phyloP scores from a whole-genome alignment of 2,113 vertebrate genomes.

The Pluvialis apricaria region DNA sequence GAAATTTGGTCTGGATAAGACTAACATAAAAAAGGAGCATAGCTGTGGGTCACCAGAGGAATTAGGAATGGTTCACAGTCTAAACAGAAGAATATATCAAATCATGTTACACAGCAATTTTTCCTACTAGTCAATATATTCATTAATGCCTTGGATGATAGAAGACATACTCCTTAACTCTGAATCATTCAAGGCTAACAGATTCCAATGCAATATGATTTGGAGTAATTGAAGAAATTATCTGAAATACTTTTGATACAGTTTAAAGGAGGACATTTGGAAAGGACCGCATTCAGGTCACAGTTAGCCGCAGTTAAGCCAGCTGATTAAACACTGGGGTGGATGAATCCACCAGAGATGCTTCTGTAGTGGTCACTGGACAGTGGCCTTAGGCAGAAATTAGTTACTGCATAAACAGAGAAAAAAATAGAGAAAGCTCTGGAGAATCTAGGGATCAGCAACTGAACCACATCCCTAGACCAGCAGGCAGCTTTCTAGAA shows the following conservation, averaged over 20 bases:
- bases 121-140: neutral
- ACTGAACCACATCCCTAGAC: neutral
- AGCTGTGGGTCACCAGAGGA: neutral
- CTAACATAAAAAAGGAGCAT: neutral
- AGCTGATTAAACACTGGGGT: neutral
- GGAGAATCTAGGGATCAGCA: neutral
- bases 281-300: neutral
- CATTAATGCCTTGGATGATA: neutral
- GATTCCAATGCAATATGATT: neutral
- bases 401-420: neutral
- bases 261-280: neutral
- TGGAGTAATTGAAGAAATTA: neutral
- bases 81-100: slow-evolving; percentile 18
- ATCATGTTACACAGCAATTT: neutral
- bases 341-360: neutral
- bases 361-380: neutral
- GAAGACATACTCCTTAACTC: neutral
- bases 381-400: neutral
- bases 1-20: slow-evolving; percentile 3
- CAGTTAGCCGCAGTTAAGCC: neutral
- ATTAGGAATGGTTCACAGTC: neutral
- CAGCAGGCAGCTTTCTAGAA: neutral
- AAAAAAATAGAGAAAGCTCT: neutral
- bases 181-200: neutral
- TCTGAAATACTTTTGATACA: neutral